Evolutionary conservation across 2,797 vertebrate genomes (phyloP), one percentile per base, ranked within the genome.

Genomic region (Caiman crocodilus): DNA sequence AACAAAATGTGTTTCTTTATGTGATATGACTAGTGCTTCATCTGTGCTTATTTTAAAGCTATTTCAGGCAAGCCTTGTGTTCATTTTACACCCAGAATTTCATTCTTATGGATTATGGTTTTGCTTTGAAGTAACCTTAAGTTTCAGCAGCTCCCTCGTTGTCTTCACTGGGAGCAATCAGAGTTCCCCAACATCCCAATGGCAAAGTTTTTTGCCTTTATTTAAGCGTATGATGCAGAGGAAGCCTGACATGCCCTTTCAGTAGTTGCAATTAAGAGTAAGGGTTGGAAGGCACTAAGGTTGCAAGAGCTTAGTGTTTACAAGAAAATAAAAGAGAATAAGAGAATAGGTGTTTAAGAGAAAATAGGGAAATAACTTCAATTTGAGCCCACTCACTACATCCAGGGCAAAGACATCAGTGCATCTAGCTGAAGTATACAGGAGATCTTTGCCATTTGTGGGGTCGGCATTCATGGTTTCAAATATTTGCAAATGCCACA

Each of bases 181-280:
- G n/a, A 90, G 79, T 89, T 92, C 87, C 84, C 86, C 65, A 80
- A 87, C 84, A 88, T 91, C 73, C 86, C 83, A 65, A 55, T 16
- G 63, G 84, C 32, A 26, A 78, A 15, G 14, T 92, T 89, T 88
- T 89, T 78, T 78, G 57, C 77, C 81, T 91, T 89, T 93, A 86
- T 73, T 94, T 94, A 75, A 71, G 73, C 65, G 86, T 90, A 28
- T 87, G 77, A 4, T 78, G 13, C 67, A 86, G 75, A 13, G 18
- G 17, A 82, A 94, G 69, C 25, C 59, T 95, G 89, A 90, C 42
- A 58, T 89, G 30, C 18, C 30, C 50, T 86, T 85, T 92, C 71
- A 84, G 71, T 42, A 73, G 35, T 57, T 89, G 60, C 92, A 88
- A 93, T 93, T 95, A 95, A 87, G 77, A 86, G 32, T 80, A 84